Base-by-base conservation (phyloP, 2,888 invertebrate genomes). In the Epiblema foenella region DNA sequence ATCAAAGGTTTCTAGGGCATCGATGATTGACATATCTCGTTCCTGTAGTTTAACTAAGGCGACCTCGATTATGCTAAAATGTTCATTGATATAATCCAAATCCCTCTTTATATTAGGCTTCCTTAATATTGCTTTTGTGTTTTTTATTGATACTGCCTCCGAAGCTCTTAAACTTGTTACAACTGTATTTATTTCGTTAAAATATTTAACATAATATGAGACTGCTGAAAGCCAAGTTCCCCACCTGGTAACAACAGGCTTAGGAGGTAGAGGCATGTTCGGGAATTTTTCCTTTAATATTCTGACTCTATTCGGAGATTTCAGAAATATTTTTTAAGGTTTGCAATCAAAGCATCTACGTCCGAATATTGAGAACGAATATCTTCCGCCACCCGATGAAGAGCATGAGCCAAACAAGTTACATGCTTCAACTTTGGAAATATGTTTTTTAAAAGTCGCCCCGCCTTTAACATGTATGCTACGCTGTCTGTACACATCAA, bases 21-120 rank as follows among this genome's bases (percentile, higher is more conserved):
- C 63, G 15, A 52, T 52, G 18, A 63, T 63, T 52, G 63, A 52
- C 17, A 18, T 63, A 49, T 62, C 62, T 8, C 49, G 62, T 62
- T 49, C 62, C 49, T 62, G 49, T 49, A 62, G 62, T 49, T 20
- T 37, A 8, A 58, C 51, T 57, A 63, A 33, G 62, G 63, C 49
- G 51, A 57, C 51, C 57, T 69, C 62, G 37, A 72, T 72, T 63
- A 57, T 62, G 49, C 52, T 62, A 63, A 63, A 67, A 71, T 29
- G 60, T 64, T 72, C 54, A 69, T 69, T 51, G 17, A 57, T 63
- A 33, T 63, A 63, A 63, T 52, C 37, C 37, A 63, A 51, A 51
- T 63, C 17, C 12, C 33, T n/a, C 18, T 60, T 46, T 46, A 49
- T n/a, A 29, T 60, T 49, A 3, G 20, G 42, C 12, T 46, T 60